A percentile compares a stretch with the other conserved stretches of the same genome.
Conservation (phyloP, 1,140 invertebrate genomes). For the Hylaeus volcanicus region DNA sequence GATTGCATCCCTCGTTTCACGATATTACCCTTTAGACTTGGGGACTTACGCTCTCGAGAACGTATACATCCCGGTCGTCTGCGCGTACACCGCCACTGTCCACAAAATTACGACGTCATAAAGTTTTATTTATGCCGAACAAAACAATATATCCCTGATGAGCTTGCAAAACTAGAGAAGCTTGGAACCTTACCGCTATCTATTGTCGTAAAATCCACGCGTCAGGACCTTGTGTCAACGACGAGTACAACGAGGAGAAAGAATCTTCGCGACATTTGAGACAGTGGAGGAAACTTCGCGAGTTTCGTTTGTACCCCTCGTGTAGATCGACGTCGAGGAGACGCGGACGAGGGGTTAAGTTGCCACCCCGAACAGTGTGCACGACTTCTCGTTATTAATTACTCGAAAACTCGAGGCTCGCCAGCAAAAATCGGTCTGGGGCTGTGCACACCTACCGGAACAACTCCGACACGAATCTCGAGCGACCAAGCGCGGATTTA, state of each 20-base stretch:
- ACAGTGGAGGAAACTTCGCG: constrained; percentile 21
- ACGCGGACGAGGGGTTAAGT: constrained; percentile 2
- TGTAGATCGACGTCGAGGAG: constrained; percentile 28
- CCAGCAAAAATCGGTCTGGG: neutral
- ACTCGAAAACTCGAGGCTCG: constrained; percentile 24
- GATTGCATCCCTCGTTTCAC: constrained; percentile 57
- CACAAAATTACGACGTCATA: constrained; percentile 48
- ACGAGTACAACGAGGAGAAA: constrained; percentile 1
- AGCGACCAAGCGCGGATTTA: constrained; percentile 13
- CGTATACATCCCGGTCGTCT: constrained; percentile 4
- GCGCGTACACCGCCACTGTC: neutral
- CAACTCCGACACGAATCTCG: constrained; percentile 26
- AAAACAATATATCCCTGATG: too few species aligned
- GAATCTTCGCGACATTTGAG: constrained; percentile 24
- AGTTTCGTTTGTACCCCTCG: constrained; percentile 35
- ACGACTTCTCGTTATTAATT: constrained; percentile 48
- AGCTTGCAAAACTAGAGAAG: neutral
- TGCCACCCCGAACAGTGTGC: constrained; percentile 27
- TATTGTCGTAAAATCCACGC: neutral
- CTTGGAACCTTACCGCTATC: constrained; percentile 12
- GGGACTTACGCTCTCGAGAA: constrained; percentile 40
- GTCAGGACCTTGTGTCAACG: neutral
- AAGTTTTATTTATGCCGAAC: too few species aligned
- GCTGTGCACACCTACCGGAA: constrained; percentile 23
- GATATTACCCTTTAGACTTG: constrained; percentile 62